Evolutionary conservation across 2,797 vertebrate species (phyloP).

Genomic region (Thalassophryne amazonica): DNA sequence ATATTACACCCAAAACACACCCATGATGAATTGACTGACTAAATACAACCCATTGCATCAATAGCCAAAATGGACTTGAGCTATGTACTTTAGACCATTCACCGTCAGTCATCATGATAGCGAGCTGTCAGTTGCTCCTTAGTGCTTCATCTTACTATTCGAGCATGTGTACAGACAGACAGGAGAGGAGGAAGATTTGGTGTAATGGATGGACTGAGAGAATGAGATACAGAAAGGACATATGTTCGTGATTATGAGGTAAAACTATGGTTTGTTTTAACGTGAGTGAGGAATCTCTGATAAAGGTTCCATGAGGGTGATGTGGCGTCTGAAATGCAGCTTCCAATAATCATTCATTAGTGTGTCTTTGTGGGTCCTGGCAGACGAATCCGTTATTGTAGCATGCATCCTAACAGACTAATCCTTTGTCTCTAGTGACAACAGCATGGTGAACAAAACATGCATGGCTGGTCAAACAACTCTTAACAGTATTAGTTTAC

Average conservation of each 20-base stretch:
- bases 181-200: background rate
- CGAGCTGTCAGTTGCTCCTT: background rate
- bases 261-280: too few relatives aligned
- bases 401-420: conserved; percentile 42
- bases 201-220: background rate
- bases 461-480: conserved; percentile 27
- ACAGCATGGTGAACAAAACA: conserved; percentile 45
- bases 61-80: too few relatives aligned
- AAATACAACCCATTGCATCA: too few relatives aligned
- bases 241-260: too few relatives aligned
- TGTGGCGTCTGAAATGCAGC: background rate
- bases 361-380: conserved; percentile 17
- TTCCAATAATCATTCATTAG: background rate
- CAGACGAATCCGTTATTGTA: conserved; percentile 1
- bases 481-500: conserved; percentile 48
- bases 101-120: too few relatives aligned
- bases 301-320: too few relatives aligned
- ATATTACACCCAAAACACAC: too few relatives aligned
- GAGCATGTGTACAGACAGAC: background rate
- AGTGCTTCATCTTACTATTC: background rate
- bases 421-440: conserved; percentile 5
- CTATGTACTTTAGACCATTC: too few relatives aligned
- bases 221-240: conserved; percentile 7
- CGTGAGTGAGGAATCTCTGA: too few relatives aligned
- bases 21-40: too few relatives aligned